phyloP scores from a whole-genome alignment of 2,888 invertebrate species.

The Neria commutata region DNA sequence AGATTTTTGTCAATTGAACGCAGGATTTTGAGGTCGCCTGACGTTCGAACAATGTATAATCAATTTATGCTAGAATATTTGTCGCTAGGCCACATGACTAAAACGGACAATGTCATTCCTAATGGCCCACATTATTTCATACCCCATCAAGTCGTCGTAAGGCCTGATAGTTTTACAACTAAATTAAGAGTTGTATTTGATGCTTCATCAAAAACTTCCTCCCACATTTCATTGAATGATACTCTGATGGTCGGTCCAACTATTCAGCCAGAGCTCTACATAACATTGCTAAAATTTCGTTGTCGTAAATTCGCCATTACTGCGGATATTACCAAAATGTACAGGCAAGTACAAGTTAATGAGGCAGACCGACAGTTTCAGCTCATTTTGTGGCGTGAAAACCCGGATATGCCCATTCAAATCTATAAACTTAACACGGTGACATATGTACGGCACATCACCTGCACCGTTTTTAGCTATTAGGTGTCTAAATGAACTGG shows the following conservation, averaged over 20 bases:
- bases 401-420: not conserved
- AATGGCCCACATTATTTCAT: constrained; percentile 22
- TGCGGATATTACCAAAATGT: constrained; percentile 22
- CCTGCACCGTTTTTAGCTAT: constrained; percentile 25
- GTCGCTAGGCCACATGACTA: constrained; percentile 20
- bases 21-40: constrained; percentile 13
- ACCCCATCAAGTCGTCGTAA: constrained; percentile 26
- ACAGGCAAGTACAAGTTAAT: constrained; percentile 18
- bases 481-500: constrained; percentile 15
- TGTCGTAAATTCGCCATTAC: constrained; percentile 12
- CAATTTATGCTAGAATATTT: constrained; percentile 27
- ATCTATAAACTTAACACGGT: constrained; percentile 13
- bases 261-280: constrained; percentile 23
- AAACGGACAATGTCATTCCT: not conserved
- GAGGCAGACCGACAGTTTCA: constrained; percentile 18
- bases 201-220: constrained; percentile 21
- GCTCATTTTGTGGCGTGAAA: constrained; percentile 22
- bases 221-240: constrained; percentile 25
- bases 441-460: constrained; percentile 24
- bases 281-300: not conserved
- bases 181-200: constrained; percentile 29
- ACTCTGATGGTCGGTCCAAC: constrained; percentile 27
- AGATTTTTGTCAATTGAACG: constrained; percentile 24
- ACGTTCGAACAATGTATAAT: constrained; percentile 16
- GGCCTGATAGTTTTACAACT: constrained; percentile 24